Percentiles rank a stretch among this genome's conserved stretches.
phyloP scores from a whole-genome alignment of 2,888 invertebrate species.

The Pyrgus malvae region DNA sequence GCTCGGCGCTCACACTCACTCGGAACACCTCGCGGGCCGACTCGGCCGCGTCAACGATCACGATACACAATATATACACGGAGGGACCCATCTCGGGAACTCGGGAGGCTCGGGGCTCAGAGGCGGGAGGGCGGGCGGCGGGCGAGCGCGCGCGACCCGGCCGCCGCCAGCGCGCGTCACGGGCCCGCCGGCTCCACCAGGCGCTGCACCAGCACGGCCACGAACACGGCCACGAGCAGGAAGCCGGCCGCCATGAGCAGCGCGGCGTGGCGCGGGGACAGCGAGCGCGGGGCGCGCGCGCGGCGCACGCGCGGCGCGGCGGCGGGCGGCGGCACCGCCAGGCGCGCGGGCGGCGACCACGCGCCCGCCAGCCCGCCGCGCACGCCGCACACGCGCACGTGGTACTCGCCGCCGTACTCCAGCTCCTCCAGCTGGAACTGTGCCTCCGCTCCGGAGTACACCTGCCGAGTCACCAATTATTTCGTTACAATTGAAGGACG shows the following conservation, averaged over 20 bases:
- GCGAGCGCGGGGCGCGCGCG: slow-evolving; percentile 77
- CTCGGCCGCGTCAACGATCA: slow-evolving; percentile 16
- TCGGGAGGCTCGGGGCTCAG: slow-evolving; percentile 31
- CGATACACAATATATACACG: slow-evolving; percentile 3
- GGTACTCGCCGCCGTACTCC: slow-evolving; percentile 88
- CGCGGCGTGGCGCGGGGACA: slow-evolving; percentile 83
- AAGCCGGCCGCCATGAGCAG: slow-evolving; percentile 83
- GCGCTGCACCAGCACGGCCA: slow-evolving; percentile 83
- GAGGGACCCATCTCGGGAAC: slow-evolving; percentile 1
- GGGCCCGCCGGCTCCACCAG: slow-evolving; percentile 71
- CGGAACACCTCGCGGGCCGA: slow-evolving; percentile 6
- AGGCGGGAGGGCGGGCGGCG: slow-evolving; percentile 32
- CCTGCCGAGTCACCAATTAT: slow-evolving; percentile 64
- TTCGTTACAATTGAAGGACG: too few species aligned
- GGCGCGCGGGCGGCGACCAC: slow-evolving; percentile 84
- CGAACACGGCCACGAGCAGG: slow-evolving; percentile 81
- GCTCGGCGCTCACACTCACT: slow-evolving; percentile 12
- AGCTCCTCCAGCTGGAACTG: slow-evolving; percentile 85
- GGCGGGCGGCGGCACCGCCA: slow-evolving; percentile 68
- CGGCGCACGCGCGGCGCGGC: slow-evolving; percentile 83
- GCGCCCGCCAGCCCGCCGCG: slow-evolving; percentile 86
- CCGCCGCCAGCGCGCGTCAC: slow-evolving; percentile 71
- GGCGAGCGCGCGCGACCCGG: slow-evolving; percentile 59
- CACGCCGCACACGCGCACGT: slow-evolving; percentile 89
- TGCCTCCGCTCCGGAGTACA: slow-evolving; percentile 85